These are phyloP conservation scores for Agrotis segetum DNA, from an alignment of 2,888 invertebrate species.

Conservation along the genomic window DNA sequence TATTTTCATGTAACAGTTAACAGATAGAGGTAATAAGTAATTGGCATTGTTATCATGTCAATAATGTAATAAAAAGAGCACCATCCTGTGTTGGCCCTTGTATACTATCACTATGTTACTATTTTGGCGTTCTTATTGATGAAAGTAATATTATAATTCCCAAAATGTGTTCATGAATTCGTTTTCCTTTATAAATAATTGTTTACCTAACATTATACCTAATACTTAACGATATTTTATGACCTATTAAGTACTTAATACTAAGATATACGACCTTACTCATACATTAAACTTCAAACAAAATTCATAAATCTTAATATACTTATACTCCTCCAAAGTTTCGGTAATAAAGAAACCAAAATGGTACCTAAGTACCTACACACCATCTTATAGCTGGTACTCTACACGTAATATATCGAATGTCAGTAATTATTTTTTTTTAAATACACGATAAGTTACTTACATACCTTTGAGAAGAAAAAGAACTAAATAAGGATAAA, in stretches of 20 bases:
- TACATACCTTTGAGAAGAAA: too few species aligned
- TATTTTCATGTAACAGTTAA: too few species aligned
- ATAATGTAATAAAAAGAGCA: too few species aligned
- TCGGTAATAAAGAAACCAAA: slow-evolving; percentile 11
- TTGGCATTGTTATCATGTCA: too few species aligned
- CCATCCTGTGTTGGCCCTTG: too few species aligned
- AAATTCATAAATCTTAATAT: slow-evolving; percentile 55
- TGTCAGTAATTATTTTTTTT: slow-evolving; percentile 8
- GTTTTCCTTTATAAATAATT: neutral
- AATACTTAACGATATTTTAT: slow-evolving; percentile 44
- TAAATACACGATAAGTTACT: too few species aligned
- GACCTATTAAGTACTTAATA: slow-evolving; percentile 32
- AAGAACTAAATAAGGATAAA: too few species aligned
- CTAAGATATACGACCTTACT: slow-evolving; percentile 16
- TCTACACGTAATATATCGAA: neutral
- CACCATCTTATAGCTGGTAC: neutral
- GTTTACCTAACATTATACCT: slow-evolving; percentile 5
- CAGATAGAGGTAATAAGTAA: too few species aligned
- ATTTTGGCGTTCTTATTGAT: too few species aligned
- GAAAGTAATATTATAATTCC: neutral
- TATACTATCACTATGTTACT: too few species aligned
- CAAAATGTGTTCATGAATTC: neutral
- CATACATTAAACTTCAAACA: slow-evolving; percentile 43
- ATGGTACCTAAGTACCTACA: neutral
- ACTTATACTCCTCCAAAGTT: slow-evolving; percentile 28